Base-by-base conservation (phyloP, 2,797 vertebrate species). In the Rhinogobio ventralis region DNA sequence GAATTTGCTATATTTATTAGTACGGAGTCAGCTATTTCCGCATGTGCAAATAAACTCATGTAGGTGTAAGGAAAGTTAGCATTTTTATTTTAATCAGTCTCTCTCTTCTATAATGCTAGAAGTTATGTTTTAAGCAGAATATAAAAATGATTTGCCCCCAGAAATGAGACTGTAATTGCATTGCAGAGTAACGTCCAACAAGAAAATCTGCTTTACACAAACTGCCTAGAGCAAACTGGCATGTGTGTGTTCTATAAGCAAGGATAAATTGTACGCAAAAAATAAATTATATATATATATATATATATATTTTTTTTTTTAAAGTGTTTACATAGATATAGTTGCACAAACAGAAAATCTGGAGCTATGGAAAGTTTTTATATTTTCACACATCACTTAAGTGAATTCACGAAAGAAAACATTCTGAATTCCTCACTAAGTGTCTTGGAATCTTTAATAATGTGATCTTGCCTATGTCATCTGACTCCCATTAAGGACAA, bases 401-500 rank as follows among this genome's bases (percentile, higher is more conserved):
- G 55, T 53, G n/a, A 39, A 73, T 20, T 53, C 19, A 77, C 28
- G 3, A 36, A 46, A 46, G 36, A 76, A 53, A 87, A 86, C 74
- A 76, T 74, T 84, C 15, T 1, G 25, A 88, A 89, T 88, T 79
- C 85, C 85, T 85, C 10, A 25, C 25, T 64, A 76, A 83, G 62
- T 51, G 42, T 79, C 46, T 79, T 53, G 79, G 78, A 46, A 64
- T 85, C 82, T 28, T 53, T 76, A 84, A 84, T 81, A 73, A 53
- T 57, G 76, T 66, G 76, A 81, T 73, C 62, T 66, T 88, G 71
- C 60, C 75, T 55, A 39, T 84, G 85, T 86, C 89, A 89, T 88
- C 83, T 88, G 87, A 81, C 86, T 88, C 84, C 84, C 84, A 88
- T 89, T 89, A 90, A 53, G 71, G 85, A 88, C 84, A 84, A 77